Evolutionary conservation across 2,888 invertebrate species (phyloP).

Genomic region (Horisme vitalbata): DNA sequence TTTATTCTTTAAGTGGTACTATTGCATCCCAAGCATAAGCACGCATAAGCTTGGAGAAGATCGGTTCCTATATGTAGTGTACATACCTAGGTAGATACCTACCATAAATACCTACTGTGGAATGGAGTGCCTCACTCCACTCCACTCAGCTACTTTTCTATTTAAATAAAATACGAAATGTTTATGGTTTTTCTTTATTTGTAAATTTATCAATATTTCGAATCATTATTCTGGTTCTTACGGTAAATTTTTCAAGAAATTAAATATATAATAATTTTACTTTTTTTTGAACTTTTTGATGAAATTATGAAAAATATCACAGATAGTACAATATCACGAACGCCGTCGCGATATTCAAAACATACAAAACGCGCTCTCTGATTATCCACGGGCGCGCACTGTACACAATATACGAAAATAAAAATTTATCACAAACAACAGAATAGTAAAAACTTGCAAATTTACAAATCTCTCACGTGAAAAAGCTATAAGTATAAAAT

Average conservation of each 20-base stretch:
- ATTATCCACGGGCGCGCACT: conserved; percentile 62
- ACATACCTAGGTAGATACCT: too few relatives aligned
- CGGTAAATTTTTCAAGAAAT: conserved; percentile 71
- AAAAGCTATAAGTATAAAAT: conserved; percentile 53
- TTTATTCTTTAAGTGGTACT: too few relatives aligned
- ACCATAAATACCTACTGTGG: background rate
- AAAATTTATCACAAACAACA: conserved; percentile 65
- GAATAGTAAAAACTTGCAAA: conserved; percentile 63
- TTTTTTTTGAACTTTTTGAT: conserved; percentile 64
- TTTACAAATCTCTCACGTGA: conserved; percentile 62
- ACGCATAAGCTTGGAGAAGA: too few relatives aligned
- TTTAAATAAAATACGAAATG: conserved; percentile 39
- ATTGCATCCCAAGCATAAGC: too few relatives aligned
- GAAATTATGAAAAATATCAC: conserved; percentile 64
- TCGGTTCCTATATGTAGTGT: too few relatives aligned
- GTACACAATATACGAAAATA: conserved; percentile 73
- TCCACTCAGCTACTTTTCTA: background rate
- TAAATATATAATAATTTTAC: conserved; percentile 61
- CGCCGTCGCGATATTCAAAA: conserved; percentile 54
- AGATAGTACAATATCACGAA: conserved; percentile 56
- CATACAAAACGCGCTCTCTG: conserved; percentile 64
- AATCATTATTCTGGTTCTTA: conserved; percentile 46
- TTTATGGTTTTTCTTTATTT: conserved; percentile 69
- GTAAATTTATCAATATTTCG: conserved; percentile 60
- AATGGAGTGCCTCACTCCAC: too few relatives aligned